Base-by-base conservation (phyloP, 2,113 vertebrate species). In the Seriola dumerili region DNA sequence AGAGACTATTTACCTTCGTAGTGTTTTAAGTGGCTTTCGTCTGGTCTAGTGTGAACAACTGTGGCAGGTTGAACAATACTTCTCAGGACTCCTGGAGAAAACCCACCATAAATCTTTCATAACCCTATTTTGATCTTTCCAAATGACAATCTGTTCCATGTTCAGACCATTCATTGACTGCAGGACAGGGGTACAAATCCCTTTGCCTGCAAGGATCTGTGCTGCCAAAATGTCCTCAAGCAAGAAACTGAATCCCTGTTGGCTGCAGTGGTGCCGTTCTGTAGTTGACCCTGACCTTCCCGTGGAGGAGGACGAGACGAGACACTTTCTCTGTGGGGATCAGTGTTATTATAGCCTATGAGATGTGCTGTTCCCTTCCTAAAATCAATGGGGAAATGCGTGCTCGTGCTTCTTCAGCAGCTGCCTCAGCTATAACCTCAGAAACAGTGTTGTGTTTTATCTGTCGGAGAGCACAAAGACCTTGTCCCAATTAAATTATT, bases 261-360 rank as follows among this genome's bases (percentile, higher is more conserved):
- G 76, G 64, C 52, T 70, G n/a, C 38, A n/a, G 46, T 11, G 36
- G 40, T 68, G 87, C 64, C 68, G 40, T 67, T 75, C 85, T 80
- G 59, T 29, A 40, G 59, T 74, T 77, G 85, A 77, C 72, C 72
- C 74, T 78, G 78, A 90, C 85, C 83, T 87, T 80, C 52, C 48
- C 4, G 5, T 46, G 6, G 57, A 82, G 62, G 52, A 80, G 79
- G 46, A 63, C 16, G n/a, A 85, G 36, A 81, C 62, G 46, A 70
- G 44, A 70, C 61, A 38, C 25, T 38, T 63, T 72, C 81, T 72
- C 69, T 57, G 81, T n/a, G 54, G 78, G 80, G 70, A 89, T 57
- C 58, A 34, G 25, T 80, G 21, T 68, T 66, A 78, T 81, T 76
- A 58, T 58, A 62, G 71, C 46, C 83, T 14, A 11, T 52, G 68